Evolutionary conservation across 2,888 invertebrate genomes (phyloP), one percentile per base, ranked within the genome.

Genomic region (Xestoiulus laeticollis): DNA sequence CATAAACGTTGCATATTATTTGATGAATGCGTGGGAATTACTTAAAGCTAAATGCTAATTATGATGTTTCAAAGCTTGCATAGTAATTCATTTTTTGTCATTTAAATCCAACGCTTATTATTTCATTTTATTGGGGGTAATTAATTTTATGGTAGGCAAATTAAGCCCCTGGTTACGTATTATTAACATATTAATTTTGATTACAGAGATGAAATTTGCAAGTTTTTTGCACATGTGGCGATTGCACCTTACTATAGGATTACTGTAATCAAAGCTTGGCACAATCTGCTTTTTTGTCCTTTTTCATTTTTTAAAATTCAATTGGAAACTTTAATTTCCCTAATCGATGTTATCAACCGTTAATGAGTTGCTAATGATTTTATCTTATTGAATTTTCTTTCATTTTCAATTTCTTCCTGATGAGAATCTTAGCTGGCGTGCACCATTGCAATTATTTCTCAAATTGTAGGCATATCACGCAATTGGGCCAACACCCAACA

Each of bases 401-500:
- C 68, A 68, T 22, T 68, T 68, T 68, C 68, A 10, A 68, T 68
- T 68, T 68, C 68, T 26, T 26, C 68, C 22, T 26, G 68, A 68
- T 68, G 68, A 68, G 22, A 5, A 26, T 22, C 68, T 26, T 26
- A n/a, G 68, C 68, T 68, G 68, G 68, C 68, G 59, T 22, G 59
- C 59, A n/a, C 3, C 19, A n/a, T 22, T 59, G 59, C 68, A 68
- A 68, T 68, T 68, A 68, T 68, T 68, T 68, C 68, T 26, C 0
- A 68, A 26, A 26, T 68, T 68, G 68, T 68, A 22, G 68, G 22
- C 68, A n/a, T 22, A 68, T 10, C 68, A 68, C 68, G 68, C 68
- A 26, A 22, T 5, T 68, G 68, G 68, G 68, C 68, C 68, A 68
- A 68, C 68, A 68, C 68, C 68, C 68, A 68, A 68, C 68, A 68